Evolutionary conservation across 2,797 vertebrate genomes (phyloP), one percentile per base, ranked within the genome.

Genomic region (Alosa sapidissima): DNA sequence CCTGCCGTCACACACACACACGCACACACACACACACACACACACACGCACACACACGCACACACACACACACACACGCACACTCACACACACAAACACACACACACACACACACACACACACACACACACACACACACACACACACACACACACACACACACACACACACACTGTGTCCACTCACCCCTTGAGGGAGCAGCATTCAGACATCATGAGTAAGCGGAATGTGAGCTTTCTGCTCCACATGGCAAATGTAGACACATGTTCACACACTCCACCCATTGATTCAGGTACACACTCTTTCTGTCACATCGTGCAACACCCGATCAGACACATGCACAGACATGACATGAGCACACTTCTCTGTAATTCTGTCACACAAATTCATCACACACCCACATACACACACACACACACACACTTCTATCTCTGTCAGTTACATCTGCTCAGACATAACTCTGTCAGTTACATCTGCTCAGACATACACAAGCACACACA

Each of bases 141-240:
- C 78, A 83, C 84, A 47, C 10, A 85, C 87, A n/a, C n/a, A n/a
- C n/a, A n/a, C n/a, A n/a, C n/a, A n/a, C n/a, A n/a, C n/a, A n/a
- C n/a, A n/a, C n/a, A 81, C 16, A 1, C 78, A 83, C 84, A 47
- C 10, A 85, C 87, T 82, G 88, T 91, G n/a, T 62, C n/a, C 60
- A 65, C 60, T 65, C 60, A 65, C n/a, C n/a, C 60, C 60, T 65
- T 8, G 1, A 65, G n/a, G 24, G 55, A 28, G 10, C n/a, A 65
- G n/a, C 10, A 28, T 28, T 24, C 8, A 65, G 7, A 9, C 58
- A n/a, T 60, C 60, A 65, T 28, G 60, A 9, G 60, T 65, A 24
- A 65, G 21, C 60, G 7, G n/a, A 58, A 19, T 58, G 55, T 65
- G 24, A 65, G n/a, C n/a, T 65, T 65, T 28, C 60, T 65, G 60